These are phyloP conservation scores for Cololabis saira DNA, from an alignment of 2,113 vertebrate genomes.

Conservation along the genomic window DNA sequence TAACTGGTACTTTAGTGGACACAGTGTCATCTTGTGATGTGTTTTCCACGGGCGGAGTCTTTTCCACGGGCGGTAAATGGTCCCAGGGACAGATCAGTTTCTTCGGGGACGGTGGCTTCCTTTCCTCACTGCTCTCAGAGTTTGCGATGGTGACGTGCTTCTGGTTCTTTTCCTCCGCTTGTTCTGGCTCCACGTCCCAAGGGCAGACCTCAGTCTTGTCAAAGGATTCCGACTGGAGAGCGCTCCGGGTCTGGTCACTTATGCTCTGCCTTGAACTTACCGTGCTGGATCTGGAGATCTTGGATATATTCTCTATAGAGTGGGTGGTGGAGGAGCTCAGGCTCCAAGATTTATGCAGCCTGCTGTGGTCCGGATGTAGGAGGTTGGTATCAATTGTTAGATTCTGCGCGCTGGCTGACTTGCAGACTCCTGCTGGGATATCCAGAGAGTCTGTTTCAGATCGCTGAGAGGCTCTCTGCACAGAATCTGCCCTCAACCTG, in stretches of 20 bases:
- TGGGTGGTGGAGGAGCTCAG: conserved; percentile 70
- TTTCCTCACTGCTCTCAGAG: conserved; percentile 61
- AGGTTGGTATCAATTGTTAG: conserved; percentile 81
- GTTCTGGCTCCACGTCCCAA: conserved; percentile 73
- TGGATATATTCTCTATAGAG: conserved; percentile 59
- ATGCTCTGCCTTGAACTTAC: conserved; percentile 59
- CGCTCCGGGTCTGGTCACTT: conserved; percentile 70
- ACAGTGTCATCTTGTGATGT: conserved; percentile 51
- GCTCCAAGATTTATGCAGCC: conserved; percentile 87
- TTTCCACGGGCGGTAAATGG: conserved; percentile 52
- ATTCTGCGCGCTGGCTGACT: conserved; percentile 92
- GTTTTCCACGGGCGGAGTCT: conserved; percentile 31
- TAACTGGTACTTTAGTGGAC: conserved; percentile 50
- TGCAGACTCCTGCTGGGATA: conserved; percentile 83
- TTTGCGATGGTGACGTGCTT: conserved; percentile 84
- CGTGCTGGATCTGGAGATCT: conserved; percentile 50
- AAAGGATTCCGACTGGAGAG: conserved; percentile 69
- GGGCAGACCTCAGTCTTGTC: conserved; percentile 68
- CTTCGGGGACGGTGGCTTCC: conserved; percentile 42
- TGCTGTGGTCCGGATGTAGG: conserved; percentile 73
- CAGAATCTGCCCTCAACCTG: conserved; percentile 60
- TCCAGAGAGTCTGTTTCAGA: conserved; percentile 83
- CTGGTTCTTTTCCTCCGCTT: conserved; percentile 63
- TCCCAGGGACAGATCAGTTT: conserved; percentile 80
- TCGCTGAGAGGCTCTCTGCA: conserved; percentile 48